A percentile compares a stretch with the other conserved stretches of the same genome.
Conservation (phyloP, 2,888 invertebrate genomes). For the Caprella mutica region DNA sequence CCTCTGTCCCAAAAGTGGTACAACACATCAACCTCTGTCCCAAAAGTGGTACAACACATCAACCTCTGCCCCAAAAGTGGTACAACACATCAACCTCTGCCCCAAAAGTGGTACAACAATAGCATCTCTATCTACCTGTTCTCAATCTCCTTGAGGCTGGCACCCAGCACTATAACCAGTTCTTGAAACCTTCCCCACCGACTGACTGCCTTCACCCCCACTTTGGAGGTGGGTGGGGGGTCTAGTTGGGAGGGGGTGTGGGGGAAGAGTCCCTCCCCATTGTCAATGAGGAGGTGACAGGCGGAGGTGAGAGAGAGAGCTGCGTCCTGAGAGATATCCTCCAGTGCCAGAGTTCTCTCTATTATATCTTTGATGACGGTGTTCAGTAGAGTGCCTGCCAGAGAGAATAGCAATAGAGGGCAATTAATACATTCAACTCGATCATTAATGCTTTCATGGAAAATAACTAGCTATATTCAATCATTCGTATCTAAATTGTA, state of each 20-base stretch:
- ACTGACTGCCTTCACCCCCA: conserved; percentile 36
- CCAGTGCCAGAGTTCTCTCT: conserved; percentile 51
- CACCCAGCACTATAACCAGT: conserved; percentile 65
- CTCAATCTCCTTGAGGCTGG: conserved; percentile 68
- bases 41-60: too few species aligned
- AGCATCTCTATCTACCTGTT: too few species aligned
- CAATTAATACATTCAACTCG: not conserved
- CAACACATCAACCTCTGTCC: too few species aligned
- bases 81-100: too few species aligned
- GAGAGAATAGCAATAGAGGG: conserved; percentile 35
- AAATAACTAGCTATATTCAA: not conserved
- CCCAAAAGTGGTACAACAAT: conserved; percentile 37
- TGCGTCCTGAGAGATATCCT: conserved; percentile 76
- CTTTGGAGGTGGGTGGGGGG: conserved; percentile 10
- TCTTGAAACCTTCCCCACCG: conserved; percentile 71
- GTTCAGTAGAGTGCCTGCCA: conserved; percentile 52
- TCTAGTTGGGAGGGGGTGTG: not conserved
- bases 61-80: too few species aligned
- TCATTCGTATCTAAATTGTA: not conserved
- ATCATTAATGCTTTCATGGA: not conserved
- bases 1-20: too few species aligned
- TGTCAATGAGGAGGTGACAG: conserved; percentile 57
- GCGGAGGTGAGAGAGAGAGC: conserved; percentile 67
- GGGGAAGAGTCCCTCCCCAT: conserved; percentile 61
- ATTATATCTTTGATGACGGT: conserved; percentile 57